Percentiles rank a stretch among this genome's conserved stretches.
Evolutionary conservation across 2,888 invertebrate genomes (phyloP).

Genomic region (Arctia plantaginis): DNA sequence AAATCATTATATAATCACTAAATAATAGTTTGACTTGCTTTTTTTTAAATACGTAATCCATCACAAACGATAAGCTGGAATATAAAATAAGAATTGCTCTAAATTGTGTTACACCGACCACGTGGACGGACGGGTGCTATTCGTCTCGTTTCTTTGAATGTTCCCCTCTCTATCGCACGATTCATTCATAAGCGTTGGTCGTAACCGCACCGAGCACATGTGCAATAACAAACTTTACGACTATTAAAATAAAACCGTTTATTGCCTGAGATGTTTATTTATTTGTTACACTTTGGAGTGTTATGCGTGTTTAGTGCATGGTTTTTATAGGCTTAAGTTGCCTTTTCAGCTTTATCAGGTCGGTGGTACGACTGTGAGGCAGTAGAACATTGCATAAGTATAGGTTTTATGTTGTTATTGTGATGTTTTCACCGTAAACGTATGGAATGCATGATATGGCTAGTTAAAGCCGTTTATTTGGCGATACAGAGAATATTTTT

Average conservation of each 20-base stretch:
- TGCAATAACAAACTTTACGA: slow-evolving; percentile 84
- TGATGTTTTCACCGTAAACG: slow-evolving; percentile 84
- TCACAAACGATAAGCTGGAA: background rate
- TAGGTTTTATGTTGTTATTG: slow-evolving; percentile 86
- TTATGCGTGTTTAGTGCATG: slow-evolving; percentile 84
- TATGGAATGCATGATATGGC: slow-evolving; percentile 82
- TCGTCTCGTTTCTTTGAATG: slow-evolving; percentile 67
- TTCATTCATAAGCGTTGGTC: slow-evolving; percentile 81
- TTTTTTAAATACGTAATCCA: background rate
- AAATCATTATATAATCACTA: background rate
- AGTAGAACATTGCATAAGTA: slow-evolving; percentile 86
- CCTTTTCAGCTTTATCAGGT: slow-evolving; percentile 87
- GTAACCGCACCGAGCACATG: slow-evolving; percentile 79
- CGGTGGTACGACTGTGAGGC: slow-evolving; percentile 84
- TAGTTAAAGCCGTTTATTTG: slow-evolving; percentile 76
- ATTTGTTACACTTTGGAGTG: slow-evolving; percentile 82
- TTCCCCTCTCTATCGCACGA: slow-evolving; percentile 69
- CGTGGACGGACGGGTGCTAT: slow-evolving; percentile 78
- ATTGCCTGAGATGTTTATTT: slow-evolving; percentile 82
- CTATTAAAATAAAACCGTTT: slow-evolving; percentile 82
- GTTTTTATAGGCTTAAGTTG: slow-evolving; percentile 86
- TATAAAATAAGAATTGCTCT: slow-evolving; percentile 71
- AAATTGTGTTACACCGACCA: slow-evolving; percentile 77
- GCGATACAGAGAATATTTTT: slow-evolving; percentile 73
- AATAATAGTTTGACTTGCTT: background rate